Base-by-base conservation (phyloP, 1,140 invertebrate genomes). In the Drosophila sp. region DNA sequence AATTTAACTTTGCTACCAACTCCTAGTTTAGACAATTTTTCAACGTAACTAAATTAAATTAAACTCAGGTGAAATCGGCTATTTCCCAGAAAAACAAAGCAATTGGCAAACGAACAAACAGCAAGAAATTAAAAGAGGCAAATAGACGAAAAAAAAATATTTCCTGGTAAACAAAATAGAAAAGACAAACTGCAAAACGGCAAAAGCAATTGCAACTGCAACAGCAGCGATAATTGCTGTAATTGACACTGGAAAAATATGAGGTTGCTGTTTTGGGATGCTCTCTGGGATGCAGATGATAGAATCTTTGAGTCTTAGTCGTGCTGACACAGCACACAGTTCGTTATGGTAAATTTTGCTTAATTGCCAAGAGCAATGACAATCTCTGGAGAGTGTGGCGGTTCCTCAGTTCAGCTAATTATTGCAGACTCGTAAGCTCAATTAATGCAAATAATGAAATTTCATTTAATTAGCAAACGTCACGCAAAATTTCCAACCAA, bases 401-500 rank as follows among this genome's bases (percentile, higher is more conserved):
- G 14, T 11, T 14, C 32, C 4, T 16, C 13, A 53, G 27, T 45
- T 40, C 34, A 67, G 53, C 74, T 75, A 77, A 78, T 84, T 56
- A 80, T 61, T 70, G 73, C 72, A 74, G 65, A 61, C 38, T 87
- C 57, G 50, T 66, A 74, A 75, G 78, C 81, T 86, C 78, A 81
- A 80, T 81, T 81, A 78, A 84, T 86, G 81, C 78, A 81, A 74
- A 75, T 84, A 84, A 84, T 86, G 78, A 58, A 86, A 81, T 87
- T 87, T 86, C 75, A 82, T 89, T 86, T 76, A 86, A 86, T 86
- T 86, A 89, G 58, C 67, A 67, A 54, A 63, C 36, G 67, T 57
- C 67, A 61, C 66, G 61, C 63, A 46, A 45, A 64, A 64, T 69
- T n/a, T 51, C 13, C 27, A 4, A 21, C 41, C 27, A 45, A 14